Evolutionary conservation across 1,140 invertebrate species (phyloP), one percentile per base, ranked within the genome.

Genomic region (Rhagoletis pomonella): DNA sequence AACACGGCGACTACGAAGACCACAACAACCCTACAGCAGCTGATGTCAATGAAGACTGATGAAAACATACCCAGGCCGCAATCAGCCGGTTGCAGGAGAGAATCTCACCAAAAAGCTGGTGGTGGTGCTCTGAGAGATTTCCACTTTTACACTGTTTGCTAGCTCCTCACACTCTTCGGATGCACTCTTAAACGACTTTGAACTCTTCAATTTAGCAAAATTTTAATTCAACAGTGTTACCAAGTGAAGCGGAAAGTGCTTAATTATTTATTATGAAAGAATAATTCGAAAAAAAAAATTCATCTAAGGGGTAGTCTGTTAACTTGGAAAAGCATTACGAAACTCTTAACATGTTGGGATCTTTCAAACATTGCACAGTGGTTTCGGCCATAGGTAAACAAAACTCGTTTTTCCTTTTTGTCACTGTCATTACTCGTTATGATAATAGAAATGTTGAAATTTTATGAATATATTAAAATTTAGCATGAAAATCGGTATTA

Each of bases 11-110:
- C 47, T 81, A 81, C 44, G 73, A 58, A 81, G 44, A 81, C 73
- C 73, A 81, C 73, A 81, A 81, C 73, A 55, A 81, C 73, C 73
- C 73, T 81, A 81, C 73, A 81, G 73, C 73, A 81, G 47, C 73
- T 81, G 73, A 81, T 81, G 73, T 81, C 73, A 81, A 81, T 81
- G 73, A 81, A 81, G 73, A 81, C 73, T 81, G 73, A 81, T 19
- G 73, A 55, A 81, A 81, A 81, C 73, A 81, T 81, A 81, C 73
- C 73, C 73, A 81, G 47, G 73, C 73, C 73, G 73, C 73, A 81
- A 81, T 81, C 73, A 81, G 73, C 73, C 73, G 73, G 73, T 81
- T 47, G 47, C 6, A 55, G 2, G 73, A 81, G 73, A 50, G 73
- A 47, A 81, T 19, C 50, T n/a, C 17, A 29, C 17, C 42, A 17